A percentile compares a stretch with the other conserved stretches of the same genome.
These are phyloP conservation scores for Leucopsar rothschildi DNA, from an alignment of 2,113 vertebrate species.

Conservation along the genomic window DNA sequence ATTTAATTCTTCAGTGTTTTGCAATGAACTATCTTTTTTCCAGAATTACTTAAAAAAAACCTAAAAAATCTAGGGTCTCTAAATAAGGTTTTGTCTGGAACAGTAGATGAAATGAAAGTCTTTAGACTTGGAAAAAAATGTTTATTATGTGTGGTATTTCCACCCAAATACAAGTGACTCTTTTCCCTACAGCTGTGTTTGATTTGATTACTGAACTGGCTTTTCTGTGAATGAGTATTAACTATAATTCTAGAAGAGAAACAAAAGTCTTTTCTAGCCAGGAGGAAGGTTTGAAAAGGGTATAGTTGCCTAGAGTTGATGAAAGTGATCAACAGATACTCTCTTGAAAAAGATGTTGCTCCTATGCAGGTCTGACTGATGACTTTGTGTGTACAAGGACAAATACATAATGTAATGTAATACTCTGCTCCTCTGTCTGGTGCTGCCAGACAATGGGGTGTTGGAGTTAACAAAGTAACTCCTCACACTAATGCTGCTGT, in stretches of 20 bases:
- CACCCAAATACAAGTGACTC: neutral
- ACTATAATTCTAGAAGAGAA: neutral
- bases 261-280: neutral
- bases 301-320: neutral
- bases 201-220: neutral
- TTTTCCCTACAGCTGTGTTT: neutral
- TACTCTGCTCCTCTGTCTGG: neutral
- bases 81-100: neutral
- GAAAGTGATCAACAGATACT: neutral
- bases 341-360: neutral
- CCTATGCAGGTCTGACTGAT: neutral
- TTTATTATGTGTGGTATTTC: neutral
- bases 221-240: neutral
- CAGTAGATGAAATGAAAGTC: neutral
- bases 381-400: neutral
- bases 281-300: neutral
- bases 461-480: neutral
- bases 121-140: neutral
- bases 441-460: neutral
- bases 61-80: neutral
- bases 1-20: neutral
- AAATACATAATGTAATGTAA: neutral
- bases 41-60: neutral
- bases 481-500: constrained; percentile 8
- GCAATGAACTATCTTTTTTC: neutral